Percentiles rank a stretch among this genome's conserved stretches.
Evolutionary conservation across 2,888 invertebrate species (phyloP).

Genomic region (Tortricodes alternella): DNA sequence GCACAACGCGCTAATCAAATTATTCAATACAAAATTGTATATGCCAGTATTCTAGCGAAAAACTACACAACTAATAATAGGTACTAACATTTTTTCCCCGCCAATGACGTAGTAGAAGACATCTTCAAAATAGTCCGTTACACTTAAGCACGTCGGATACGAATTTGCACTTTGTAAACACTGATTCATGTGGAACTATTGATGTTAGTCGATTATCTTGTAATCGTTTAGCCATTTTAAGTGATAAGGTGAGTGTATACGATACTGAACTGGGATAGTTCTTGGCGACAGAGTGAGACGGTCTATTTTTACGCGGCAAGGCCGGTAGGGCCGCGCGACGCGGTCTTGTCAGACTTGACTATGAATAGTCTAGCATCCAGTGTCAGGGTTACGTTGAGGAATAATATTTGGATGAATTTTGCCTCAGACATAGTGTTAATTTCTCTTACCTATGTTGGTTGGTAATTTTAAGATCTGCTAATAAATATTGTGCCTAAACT

Average conservation of each 20-base stretch:
- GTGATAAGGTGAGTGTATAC: constrained; percentile 69
- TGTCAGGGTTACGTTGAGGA: constrained; percentile 20
- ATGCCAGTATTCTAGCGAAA: constrained; percentile 8
- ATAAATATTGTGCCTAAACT: too few species aligned
- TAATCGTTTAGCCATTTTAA: constrained; percentile 77
- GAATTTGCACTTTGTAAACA: constrained; percentile 62
- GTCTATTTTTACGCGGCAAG: constrained; percentile 73
- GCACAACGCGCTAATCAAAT: constrained; percentile 15
- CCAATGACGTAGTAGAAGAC: constrained; percentile 68
- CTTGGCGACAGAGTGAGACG: constrained; percentile 66
- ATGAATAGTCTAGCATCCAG: constrained; percentile 42
- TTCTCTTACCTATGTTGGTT: too few species aligned
- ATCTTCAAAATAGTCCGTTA: constrained; percentile 62
- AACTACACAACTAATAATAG: constrained; percentile 48
- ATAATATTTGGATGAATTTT: not conserved
- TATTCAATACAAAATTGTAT: constrained; percentile 16
- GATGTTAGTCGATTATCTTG: constrained; percentile 60
- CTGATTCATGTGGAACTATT: constrained; percentile 57
- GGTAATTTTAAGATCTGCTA: too few species aligned
- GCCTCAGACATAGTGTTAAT: too few species aligned
- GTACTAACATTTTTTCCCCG: constrained; percentile 72
- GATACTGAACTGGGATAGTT: constrained; percentile 50
- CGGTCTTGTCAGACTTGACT: constrained; percentile 51
- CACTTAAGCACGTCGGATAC: constrained; percentile 61
- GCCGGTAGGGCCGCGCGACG: constrained; percentile 64